A percentile compares a stretch with the other conserved stretches of the same genome.
Conservation (phyloP, 2,113 vertebrate species). For the Sminthopsis crassicaudata region DNA sequence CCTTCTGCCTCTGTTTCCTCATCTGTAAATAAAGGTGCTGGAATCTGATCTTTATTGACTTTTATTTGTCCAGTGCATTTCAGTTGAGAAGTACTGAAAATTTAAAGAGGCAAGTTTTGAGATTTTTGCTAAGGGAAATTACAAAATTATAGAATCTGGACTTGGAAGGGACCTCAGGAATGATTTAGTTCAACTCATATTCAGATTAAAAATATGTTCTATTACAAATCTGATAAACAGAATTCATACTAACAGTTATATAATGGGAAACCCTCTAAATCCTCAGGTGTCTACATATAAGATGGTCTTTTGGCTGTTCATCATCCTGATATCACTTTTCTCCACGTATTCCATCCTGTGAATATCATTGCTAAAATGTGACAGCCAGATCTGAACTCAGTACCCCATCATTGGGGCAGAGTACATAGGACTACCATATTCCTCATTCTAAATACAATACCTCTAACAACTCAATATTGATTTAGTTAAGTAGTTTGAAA, state of each 20-base stretch:
- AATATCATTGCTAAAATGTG: not conserved
- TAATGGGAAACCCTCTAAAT: not conserved
- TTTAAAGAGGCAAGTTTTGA: not conserved
- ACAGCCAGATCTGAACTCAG: not conserved
- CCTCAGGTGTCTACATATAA: not conserved
- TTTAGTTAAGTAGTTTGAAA: not conserved
- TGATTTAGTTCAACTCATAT: not conserved
- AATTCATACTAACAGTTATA: not conserved
- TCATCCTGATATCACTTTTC: not conserved
- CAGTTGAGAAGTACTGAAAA: not conserved
- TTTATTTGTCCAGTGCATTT: not conserved
- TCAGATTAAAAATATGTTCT: not conserved
- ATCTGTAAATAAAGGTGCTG: not conserved
- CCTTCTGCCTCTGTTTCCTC: not conserved
- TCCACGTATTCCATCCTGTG: not conserved
- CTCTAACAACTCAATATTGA: not conserved
- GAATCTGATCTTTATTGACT: not conserved
- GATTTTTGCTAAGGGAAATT: not conserved
- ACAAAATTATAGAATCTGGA: not conserved
- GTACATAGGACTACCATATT: not conserved
- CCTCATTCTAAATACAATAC: not conserved
- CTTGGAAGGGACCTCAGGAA: not conserved
- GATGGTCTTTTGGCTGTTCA: not conserved
- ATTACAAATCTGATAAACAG: not conserved
- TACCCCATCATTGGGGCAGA: not conserved